phyloP scores from a whole-genome alignment of 2,113 vertebrate species.

The Nesoenas mayeri region DNA sequence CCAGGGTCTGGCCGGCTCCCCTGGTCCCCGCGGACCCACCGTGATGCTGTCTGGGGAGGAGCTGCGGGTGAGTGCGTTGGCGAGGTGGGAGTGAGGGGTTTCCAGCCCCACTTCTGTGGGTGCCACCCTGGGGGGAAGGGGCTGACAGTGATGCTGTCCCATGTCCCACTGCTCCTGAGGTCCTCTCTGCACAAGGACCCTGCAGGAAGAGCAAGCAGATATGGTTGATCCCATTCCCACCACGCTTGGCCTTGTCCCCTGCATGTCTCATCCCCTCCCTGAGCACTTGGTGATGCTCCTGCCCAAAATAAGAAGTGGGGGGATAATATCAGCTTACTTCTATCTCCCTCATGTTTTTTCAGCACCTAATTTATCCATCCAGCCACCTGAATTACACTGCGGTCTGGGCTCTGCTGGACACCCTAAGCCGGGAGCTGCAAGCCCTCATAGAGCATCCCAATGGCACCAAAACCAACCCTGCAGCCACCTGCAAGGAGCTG shows the following conservation, averaged over 20 bases:
- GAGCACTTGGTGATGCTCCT: neutral
- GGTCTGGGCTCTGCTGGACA: conserved; percentile 78
- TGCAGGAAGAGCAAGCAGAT: neutral
- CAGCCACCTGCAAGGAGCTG: conserved; percentile 87
- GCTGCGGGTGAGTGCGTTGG: conserved; percentile 71
- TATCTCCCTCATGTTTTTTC: neutral
- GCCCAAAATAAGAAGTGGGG: neutral
- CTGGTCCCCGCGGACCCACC: conserved; percentile 75
- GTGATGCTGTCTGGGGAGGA: conserved; percentile 75
- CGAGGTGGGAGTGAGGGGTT: rapidly evolving
- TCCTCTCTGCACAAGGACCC: neutral
- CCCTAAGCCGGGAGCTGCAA: conserved; percentile 78
- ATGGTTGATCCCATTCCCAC: neutral
- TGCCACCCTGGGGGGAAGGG: neutral
- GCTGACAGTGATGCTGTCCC: neutral
- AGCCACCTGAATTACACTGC: conserved; percentile 75
- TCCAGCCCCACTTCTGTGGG: rapidly evolving
- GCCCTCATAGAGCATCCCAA: conserved; percentile 80
- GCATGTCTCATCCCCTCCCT: neutral
- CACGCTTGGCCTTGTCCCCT: rapidly evolving
- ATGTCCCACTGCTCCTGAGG: neutral
- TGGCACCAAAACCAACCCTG: conserved; percentile 81
- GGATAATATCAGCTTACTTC: neutral
- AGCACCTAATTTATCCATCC: conserved; percentile 80
- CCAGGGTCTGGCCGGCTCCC: conserved; percentile 81